Evolutionary conservation across 2,888 invertebrate genomes (phyloP).

Genomic region (Cryptocheilus praepositus): DNA sequence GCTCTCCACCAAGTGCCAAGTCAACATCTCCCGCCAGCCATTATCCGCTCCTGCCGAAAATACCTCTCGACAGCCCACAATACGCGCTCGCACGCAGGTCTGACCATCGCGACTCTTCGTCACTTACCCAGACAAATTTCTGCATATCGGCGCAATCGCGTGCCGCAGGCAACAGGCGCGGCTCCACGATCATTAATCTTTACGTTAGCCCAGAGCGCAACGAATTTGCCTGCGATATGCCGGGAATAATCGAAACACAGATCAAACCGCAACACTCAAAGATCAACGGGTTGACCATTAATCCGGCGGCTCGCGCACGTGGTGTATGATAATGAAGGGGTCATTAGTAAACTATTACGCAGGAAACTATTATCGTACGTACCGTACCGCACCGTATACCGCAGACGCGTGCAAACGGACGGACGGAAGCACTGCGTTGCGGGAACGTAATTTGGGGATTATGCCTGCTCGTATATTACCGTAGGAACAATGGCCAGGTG

Average conservation of each 20-base stretch:
- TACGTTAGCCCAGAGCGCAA: no score
- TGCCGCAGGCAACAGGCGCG: no score
- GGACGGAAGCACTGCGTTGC: slow-evolving; percentile 57
- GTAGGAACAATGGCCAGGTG: slow-evolving; percentile 60
- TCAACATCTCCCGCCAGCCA: no score
- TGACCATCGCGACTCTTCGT: no score
- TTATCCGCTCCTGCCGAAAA: no score
- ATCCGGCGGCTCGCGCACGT: background rate
- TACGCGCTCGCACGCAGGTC: no score
- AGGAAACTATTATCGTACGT: slow-evolving; percentile 61
- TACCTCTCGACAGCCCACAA: no score
- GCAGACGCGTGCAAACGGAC: slow-evolving; percentile 41
- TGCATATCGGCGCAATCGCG: no score
- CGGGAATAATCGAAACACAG: background rate
- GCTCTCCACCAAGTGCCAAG: no score
- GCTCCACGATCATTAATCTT: no score
- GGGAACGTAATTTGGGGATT: slow-evolving; percentile 68
- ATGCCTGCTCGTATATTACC: slow-evolving; percentile 65
- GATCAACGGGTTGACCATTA: slow-evolving; percentile 5
- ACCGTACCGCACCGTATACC: slow-evolving; percentile 8
- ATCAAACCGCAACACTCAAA: background rate
- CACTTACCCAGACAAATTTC: no score
- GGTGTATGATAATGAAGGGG: slow-evolving; percentile 37
- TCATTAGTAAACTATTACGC: slow-evolving; percentile 63
- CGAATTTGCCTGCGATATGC: no score